Percentiles rank a stretch among this genome's conserved stretches.
Conservation (phyloP, 2,888 invertebrate genomes). For the Congeria kusceri region DNA sequence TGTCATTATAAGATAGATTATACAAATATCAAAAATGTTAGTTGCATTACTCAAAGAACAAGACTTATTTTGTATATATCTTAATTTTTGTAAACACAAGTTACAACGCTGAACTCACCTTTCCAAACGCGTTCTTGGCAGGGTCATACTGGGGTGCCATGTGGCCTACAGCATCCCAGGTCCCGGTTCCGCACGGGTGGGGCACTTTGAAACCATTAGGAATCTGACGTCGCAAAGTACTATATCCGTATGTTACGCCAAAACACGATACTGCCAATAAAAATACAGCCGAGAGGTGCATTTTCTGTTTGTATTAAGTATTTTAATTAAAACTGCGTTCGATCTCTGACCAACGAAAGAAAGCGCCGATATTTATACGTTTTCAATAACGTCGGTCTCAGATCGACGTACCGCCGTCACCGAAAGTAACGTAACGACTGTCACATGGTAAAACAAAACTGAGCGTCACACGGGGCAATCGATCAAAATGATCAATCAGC, state of each 20-base stretch:
- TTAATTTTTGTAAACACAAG: too few species aligned
- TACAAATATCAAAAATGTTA: too few species aligned
- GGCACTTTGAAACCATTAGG: slow-evolving; percentile 37
- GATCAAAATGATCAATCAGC: not conserved
- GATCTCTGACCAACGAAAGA: too few species aligned
- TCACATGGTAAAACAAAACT: not conserved
- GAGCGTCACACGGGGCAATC: not conserved
- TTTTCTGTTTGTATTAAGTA: too few species aligned
- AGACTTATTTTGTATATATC: too few species aligned
- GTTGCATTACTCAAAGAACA: too few species aligned
- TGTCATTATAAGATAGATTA: too few species aligned
- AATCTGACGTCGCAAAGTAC: slow-evolving; percentile 11
- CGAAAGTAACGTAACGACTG: not conserved
- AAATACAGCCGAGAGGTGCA: not conserved
- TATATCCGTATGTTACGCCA: not conserved
- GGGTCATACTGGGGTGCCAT: slow-evolving; percentile 10
- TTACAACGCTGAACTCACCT: slow-evolving; percentile 13
- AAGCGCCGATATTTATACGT: not conserved
- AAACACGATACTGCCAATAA: not conserved
- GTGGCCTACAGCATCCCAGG: slow-evolving; percentile 39
- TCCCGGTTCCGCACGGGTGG: slow-evolving; percentile 20
- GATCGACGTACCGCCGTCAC: not conserved
- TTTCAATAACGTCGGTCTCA: not conserved
- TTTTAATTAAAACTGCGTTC: too few species aligned
- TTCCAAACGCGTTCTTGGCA: slow-evolving; percentile 33